Percentiles rank a stretch among this genome's conserved stretches.
phyloP scores from a whole-genome alignment of 2,797 vertebrate genomes.

The Dryobates pubescens region DNA sequence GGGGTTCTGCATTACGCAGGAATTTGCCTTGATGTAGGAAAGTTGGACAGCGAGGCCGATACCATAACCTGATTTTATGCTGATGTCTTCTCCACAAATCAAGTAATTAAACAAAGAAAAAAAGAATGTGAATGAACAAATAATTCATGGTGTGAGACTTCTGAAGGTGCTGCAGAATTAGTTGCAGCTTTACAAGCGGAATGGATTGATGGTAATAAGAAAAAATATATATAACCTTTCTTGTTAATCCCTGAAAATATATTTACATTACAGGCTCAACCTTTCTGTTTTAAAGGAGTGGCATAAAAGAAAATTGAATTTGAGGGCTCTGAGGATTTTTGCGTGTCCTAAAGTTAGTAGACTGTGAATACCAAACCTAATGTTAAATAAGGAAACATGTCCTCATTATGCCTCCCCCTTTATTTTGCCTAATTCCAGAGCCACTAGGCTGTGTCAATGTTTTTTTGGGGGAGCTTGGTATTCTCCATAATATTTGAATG shows the following conservation, averaged over 20 bases:
- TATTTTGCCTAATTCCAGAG: neutral
- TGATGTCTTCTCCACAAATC: neutral
- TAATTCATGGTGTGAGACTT: neutral
- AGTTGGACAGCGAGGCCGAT: neutral
- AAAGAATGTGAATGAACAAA: neutral
- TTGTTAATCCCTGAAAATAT: neutral
- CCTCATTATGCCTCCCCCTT: neutral
- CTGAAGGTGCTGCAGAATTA: neutral
- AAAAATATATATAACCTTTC: slow-evolving; percentile 24
- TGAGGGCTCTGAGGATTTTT: neutral
- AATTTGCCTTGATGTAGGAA: neutral
- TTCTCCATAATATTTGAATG: neutral
- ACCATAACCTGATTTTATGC: neutral
- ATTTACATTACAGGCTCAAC: neutral
- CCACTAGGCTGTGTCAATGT: neutral
- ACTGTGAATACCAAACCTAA: neutral
- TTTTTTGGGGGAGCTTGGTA: neutral
- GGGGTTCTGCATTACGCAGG: neutral
- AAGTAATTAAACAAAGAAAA: neutral
- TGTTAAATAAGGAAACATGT: neutral
- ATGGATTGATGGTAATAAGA: neutral
- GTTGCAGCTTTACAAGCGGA: neutral
- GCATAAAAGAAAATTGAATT: neutral
- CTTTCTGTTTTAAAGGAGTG: neutral
- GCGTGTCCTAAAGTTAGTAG: neutral